phyloP scores from a whole-genome alignment of 2,888 invertebrate genomes.

The Lithophane semibrunnea region DNA sequence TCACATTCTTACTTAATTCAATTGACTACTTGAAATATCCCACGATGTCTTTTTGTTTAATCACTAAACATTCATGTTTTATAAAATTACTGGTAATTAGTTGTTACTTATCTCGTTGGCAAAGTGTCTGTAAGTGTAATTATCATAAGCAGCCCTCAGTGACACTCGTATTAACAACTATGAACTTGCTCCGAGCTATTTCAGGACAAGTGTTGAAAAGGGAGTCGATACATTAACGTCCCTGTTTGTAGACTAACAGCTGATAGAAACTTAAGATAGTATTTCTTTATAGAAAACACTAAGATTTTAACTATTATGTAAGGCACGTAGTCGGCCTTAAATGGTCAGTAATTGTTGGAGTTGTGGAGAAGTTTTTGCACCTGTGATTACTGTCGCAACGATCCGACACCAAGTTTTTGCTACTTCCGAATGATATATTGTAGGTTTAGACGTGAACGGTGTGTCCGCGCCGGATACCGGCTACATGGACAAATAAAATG shows the following conservation, averaged over 20 bases:
- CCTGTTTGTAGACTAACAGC: conserved; percentile 61
- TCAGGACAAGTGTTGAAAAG: conserved; percentile 62
- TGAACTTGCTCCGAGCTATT: conserved; percentile 59
- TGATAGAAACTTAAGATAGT: conserved; percentile 68
- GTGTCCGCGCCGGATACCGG: conserved; percentile 53
- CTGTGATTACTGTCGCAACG: conserved; percentile 84
- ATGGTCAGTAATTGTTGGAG: conserved; percentile 88
- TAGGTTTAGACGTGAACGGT: conserved; percentile 65
- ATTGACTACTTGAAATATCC: conserved; percentile 30
- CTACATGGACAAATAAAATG: conserved; percentile 50
- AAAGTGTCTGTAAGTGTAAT: conserved; percentile 50
- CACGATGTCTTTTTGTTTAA: conserved; percentile 29
- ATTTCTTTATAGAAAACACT: conserved; percentile 77
- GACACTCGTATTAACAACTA: conserved; percentile 61
- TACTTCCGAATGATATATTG: conserved; percentile 85
- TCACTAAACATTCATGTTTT: conserved; percentile 35
- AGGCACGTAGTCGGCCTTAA: conserved; percentile 85
- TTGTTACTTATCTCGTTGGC: conserved; percentile 43
- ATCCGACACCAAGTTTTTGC: conserved; percentile 86
- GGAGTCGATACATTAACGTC: conserved; percentile 60
- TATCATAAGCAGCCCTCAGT: conserved; percentile 57
- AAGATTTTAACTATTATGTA: conserved; percentile 84
- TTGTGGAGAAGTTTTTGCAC: conserved; percentile 82
- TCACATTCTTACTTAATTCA: conserved; percentile 31
- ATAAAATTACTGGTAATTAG: conserved; percentile 39